Percentiles rank a stretch among this genome's conserved stretches.
Conservation (phyloP, 2,888 invertebrate species). For the Apamea crenata region DNA sequence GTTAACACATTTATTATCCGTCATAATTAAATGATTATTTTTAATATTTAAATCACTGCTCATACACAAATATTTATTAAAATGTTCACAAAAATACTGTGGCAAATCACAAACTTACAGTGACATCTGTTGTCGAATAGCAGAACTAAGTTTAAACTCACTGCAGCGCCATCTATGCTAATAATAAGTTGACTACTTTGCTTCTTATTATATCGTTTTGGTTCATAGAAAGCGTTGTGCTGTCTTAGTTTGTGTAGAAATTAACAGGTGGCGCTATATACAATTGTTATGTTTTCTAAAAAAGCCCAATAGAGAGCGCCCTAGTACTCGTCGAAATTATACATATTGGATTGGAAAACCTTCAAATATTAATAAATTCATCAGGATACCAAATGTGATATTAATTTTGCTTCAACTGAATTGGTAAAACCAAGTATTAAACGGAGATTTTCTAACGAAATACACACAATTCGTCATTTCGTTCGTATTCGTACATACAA, state of each 20-base stretch:
- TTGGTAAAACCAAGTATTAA: too few relatives aligned
- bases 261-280: conserved; percentile 60
- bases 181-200: rapidly evolving
- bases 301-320: not conserved
- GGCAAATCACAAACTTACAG: not conserved
- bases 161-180: conserved; percentile 60
- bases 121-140: conserved; percentile 76
- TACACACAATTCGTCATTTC: rapidly evolving
- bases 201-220: rapidly evolving
- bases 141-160: conserved; percentile 16
- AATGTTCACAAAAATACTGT: not conserved
- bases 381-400: not conserved
- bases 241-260: not conserved
- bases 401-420: not conserved
- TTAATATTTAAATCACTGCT: not conserved
- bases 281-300: not conserved
- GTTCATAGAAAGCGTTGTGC: conserved; percentile 7
- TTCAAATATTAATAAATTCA: too few relatives aligned
- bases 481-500: too few relatives aligned
- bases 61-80: not conserved
- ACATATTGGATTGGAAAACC: not conserved
- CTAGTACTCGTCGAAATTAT: not conserved
- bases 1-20: too few relatives aligned
- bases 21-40: not conserved
- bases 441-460: not conserved